Evolutionary conservation across 2,113 vertebrate species (phyloP).

Genomic region (Ardeotis arabs): DNA sequence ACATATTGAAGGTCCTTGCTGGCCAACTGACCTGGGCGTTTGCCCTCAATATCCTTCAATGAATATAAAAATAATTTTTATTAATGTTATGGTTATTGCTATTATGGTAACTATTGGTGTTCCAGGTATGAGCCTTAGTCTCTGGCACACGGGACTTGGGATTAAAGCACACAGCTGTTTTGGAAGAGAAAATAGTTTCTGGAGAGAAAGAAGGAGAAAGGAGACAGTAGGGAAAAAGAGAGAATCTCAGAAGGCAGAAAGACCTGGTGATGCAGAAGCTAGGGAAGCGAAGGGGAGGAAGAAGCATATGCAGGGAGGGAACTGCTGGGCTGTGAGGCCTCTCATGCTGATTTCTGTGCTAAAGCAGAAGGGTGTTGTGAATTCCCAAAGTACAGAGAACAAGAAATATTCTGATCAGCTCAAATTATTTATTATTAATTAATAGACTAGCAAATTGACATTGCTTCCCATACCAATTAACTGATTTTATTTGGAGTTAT

Average conservation of each 20-base stretch:
- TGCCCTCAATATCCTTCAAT: not conserved
- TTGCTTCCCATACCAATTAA: not conserved
- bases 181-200: not conserved
- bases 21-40: not conserved
- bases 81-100: not conserved
- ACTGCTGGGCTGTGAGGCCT: not conserved
- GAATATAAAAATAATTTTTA: not conserved
- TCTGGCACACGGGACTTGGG: not conserved
- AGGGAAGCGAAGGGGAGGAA: not conserved
- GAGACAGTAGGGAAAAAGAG: not conserved
- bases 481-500: not conserved
- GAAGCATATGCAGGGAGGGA: not conserved
- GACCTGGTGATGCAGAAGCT: not conserved
- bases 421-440: not conserved
- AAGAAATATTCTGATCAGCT: not conserved
- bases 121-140: not conserved
- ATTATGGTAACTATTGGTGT: not conserved
- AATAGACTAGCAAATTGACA: not conserved
- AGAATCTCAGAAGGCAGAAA: not conserved
- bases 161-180: not conserved
- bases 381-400: not conserved
- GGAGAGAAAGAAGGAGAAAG: not conserved
- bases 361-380: not conserved
- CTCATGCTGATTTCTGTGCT: not conserved
- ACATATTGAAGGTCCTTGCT: accelerated